Evolutionary conservation across 92 coral and sea anemone species (phyloP), one percentile per base, ranked within the genome.

Genomic region (Zoanthus sansibaricus): DNA sequence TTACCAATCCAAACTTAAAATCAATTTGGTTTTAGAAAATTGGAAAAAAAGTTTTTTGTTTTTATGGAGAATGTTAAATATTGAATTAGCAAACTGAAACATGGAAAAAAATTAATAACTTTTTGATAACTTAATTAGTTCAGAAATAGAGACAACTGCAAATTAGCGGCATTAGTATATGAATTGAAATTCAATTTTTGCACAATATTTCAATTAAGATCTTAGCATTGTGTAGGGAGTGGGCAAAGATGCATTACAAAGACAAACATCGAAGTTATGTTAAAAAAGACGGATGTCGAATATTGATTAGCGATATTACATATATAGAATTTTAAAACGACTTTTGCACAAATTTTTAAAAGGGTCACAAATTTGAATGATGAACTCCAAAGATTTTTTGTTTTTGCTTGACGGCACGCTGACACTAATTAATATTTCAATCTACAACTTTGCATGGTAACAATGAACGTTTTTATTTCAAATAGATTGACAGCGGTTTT

Each of bases 151-250:
- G 85, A 80, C 66, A 64, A 80, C 75, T 80, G 44, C 71, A 55
- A 80, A 80, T 80, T 80, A 80, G 74, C 73, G 46, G 85, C 74
- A 46, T 80, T 44, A 66, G 16, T 20, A 66, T 68, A 20, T 68
- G 85, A 67, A 37, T 37, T 37, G 42, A 37, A 2, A 37, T 46
- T 80, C n/a, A 20, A 9, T 42, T 66, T 68, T 80, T 16, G 75
- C 47, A 46, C 59, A 80, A 80, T 64, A 62, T 80, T 62, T 48
- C 47, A 17, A 80, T 67, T 68, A 44, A 44, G 20, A 66, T 32
- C 4, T 59, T 31, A 66, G 59, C 66, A 64, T 46, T 47, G 44
- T 21, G 31, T 80, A 74, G 45, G 56, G 66, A 66, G 75, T 66
- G 42, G 21, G 31, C 75, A 74, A 17, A 49, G 59, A 47, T 51